Base-by-base conservation (phyloP, 2,888 invertebrate genomes). In the Penaeus monodon region DNA sequence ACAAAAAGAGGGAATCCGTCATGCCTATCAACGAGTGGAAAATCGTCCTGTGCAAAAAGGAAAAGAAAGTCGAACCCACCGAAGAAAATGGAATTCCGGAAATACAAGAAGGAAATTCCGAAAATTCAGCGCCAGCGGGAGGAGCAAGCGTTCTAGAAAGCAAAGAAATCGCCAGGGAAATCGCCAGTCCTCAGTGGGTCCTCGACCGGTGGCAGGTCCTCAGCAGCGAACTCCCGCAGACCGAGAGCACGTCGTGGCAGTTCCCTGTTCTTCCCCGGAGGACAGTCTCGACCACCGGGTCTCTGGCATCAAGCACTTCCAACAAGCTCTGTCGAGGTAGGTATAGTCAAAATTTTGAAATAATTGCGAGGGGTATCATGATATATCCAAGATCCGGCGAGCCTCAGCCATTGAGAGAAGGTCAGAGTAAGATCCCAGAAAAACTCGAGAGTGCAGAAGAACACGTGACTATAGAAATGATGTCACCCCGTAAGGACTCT, bases 11-110 rank as follows among this genome's bases (percentile, higher is more conserved):
- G 12, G 49, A 49, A 49, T 49, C 49, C 14, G 14, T 49, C 49
- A 86, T 86, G 86, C 86, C 86, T 24, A 22, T 86, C 10, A 44
- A 49, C 1, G 82, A 86, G 27, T 86, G 86, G 86, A 82, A 78
- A 82, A 86, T 86, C n/a, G 86, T 86, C 4, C 29, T 86, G 6
- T 57, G 29, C 27, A 81, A 81, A 81, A 81, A 81, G 44, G 57
- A n/a, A 3, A 22, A 27, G 44, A 27, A 44, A 70, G 49, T 49
- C 14, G 49, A 49, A 49, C 10, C 49, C 49, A 2, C 49, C 14
- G 49, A 49, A 14, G 64, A 86, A 82, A 49, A 22, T n/a, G 27
- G 22, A 14, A 22, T 7, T n/a, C 17, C 81, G 4, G 8, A 66
- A 66, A 6, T 57, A 22, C 44, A 20, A 17, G 33, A 70, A 10